Conservation (phyloP, 2,888 invertebrate species). For the Mythimna albipuncta region DNA sequence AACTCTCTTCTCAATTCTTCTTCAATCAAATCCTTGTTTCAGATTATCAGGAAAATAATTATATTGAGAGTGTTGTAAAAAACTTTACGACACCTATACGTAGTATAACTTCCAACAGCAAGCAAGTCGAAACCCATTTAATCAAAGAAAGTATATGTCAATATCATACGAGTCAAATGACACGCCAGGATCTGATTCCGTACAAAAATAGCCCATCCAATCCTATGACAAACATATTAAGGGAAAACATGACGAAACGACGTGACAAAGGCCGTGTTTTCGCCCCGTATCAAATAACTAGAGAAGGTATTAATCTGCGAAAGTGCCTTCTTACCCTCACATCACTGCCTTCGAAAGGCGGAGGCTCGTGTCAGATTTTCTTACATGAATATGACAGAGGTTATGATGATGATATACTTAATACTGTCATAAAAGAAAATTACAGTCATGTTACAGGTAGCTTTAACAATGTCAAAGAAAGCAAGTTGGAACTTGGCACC, state of each 20-base stretch:
- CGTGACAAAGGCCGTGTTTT: constrained; percentile 22
- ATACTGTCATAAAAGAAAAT: constrained; percentile 12
- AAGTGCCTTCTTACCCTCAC: constrained; percentile 66
- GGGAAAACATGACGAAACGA: constrained; percentile 34
- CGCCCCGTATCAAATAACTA: constrained; percentile 62
- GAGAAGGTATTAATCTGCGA: constrained; percentile 69
- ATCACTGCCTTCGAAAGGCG: constrained; percentile 61
- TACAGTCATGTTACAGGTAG: constrained; percentile 12
- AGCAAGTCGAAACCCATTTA: neutral
- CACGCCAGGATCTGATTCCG: neutral
- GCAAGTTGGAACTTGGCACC: constrained; percentile 38
- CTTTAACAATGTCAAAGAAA: constrained; percentile 18
- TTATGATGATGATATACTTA: constrained; percentile 6
- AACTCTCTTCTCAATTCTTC: too few species aligned
- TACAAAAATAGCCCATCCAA: constrained; percentile 24
- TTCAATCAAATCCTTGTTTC: too few species aligned
- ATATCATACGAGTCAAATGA: constrained; percentile 21
- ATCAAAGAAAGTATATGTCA: constrained; percentile 18
- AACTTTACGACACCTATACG: neutral
- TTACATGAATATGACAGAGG: constrained; percentile 15
- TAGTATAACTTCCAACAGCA: neutral
- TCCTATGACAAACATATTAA: constrained; percentile 30
- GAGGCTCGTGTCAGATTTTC: constrained; percentile 35
- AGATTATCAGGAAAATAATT: too few species aligned
- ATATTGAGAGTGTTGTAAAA: too few species aligned